Evolutionary conservation across 2,113 vertebrate species (phyloP).

Genomic region (Caranx melampygus): DNA sequence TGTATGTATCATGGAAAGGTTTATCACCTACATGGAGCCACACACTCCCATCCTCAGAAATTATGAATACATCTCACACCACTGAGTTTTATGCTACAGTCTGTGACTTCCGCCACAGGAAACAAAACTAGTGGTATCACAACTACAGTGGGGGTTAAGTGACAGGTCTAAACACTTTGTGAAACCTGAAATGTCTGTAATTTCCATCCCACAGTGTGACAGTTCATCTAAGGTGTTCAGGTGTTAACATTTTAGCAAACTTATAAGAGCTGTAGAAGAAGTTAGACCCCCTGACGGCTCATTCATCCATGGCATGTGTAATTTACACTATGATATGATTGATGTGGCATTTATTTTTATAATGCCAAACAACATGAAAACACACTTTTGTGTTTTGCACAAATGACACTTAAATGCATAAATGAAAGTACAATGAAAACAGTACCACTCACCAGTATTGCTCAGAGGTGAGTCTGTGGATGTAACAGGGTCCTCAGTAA

Average conservation of each 20-base stretch:
- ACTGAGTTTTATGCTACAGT: constrained; percentile 9
- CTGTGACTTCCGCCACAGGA: constrained; percentile 45
- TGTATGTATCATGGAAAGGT: background rate
- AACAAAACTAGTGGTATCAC: constrained; percentile 33
- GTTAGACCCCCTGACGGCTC: background rate
- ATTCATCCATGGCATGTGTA: background rate
- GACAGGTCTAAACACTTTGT: background rate
- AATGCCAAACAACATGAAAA: background rate
- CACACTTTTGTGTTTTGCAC: too few relatives aligned
- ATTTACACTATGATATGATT: background rate
- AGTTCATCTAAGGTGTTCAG: background rate
- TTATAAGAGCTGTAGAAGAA: background rate
- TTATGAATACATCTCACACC: background rate
- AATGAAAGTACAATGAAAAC: background rate
- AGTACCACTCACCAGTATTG: constrained; percentile 41
- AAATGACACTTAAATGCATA: background rate
- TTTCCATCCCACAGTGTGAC: constrained; percentile 14
- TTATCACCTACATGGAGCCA: background rate
- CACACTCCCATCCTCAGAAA: background rate
- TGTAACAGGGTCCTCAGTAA: background rate
- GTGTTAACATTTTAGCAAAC: background rate
- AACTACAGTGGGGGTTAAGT: constrained; percentile 14
- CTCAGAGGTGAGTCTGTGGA: constrained; percentile 11
- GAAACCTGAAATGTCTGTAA: background rate
- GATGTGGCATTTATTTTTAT: background rate